Conservation (phyloP, 2,113 vertebrate genomes). For the Hylia prasina region DNA sequence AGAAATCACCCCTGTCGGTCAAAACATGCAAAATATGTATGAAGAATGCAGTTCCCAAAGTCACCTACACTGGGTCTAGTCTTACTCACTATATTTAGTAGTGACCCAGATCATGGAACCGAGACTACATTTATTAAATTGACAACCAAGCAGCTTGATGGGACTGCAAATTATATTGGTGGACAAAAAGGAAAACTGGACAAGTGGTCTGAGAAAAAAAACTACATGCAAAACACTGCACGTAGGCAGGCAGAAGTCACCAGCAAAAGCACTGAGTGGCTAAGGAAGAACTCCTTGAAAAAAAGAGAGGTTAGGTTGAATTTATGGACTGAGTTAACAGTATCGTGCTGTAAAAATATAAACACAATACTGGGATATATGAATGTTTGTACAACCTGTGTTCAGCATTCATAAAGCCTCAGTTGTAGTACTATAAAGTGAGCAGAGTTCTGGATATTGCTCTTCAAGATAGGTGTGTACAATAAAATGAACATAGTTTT, state of each 20-base stretch:
- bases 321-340: not conserved
- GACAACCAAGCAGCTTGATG: not conserved
- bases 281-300: not conserved
- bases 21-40: not conserved
- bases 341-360: not conserved
- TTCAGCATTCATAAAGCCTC: not conserved
- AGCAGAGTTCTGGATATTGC: not conserved
- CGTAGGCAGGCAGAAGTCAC: not conserved
- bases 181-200: constrained; percentile 3
- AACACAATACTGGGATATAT: not conserved
- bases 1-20: not conserved
- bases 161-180: not conserved
- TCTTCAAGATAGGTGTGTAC: not conserved
- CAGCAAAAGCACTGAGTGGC: not conserved
- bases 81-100: not conserved
- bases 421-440: not conserved
- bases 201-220: not conserved
- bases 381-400: not conserved
- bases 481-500: not conserved
- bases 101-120: not conserved
- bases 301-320: not conserved
- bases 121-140: not conserved
- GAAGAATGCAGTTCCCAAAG: not conserved
- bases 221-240: not conserved
- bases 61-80: not conserved